Evolutionary conservation across 2,797 vertebrate genomes (phyloP).

Genomic region (Lophotriccus pileatus): DNA sequence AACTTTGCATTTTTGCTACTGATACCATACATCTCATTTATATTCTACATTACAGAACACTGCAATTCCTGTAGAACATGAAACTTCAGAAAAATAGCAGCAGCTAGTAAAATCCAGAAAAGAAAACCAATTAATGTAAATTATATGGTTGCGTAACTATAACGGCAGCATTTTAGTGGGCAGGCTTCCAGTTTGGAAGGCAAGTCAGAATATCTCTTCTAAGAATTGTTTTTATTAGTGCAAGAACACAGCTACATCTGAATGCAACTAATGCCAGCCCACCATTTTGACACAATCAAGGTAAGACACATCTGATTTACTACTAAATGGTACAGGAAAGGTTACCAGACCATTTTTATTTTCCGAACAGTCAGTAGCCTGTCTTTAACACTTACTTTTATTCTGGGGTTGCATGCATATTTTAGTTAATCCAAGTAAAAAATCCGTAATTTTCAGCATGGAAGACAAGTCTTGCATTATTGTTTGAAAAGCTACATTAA

Average conservation of each 20-base stretch:
- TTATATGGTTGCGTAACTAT: neutral
- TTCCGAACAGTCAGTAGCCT: neutral
- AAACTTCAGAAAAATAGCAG: neutral
- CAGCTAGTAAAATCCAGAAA: neutral
- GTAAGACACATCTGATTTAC: neutral
- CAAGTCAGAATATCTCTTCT: neutral
- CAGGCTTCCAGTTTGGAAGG: neutral
- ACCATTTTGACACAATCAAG: neutral
- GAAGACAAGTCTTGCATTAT: neutral
- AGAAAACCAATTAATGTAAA: constrained; percentile 11
- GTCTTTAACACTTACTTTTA: neutral
- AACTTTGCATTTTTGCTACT: neutral
- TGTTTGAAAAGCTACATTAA: neutral
- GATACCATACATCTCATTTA: neutral
- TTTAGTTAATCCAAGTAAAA: neutral
- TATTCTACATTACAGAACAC: neutral
- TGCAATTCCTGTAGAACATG: neutral
- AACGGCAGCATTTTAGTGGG: neutral
- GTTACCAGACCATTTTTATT: neutral
- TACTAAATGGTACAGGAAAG: neutral
- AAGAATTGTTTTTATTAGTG: neutral
- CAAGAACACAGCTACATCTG: neutral
- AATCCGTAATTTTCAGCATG: fast-evolving
- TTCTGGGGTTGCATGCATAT: neutral
- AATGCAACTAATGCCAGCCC: neutral